Evolutionary conservation across 53 echinoderm and acorn worm species (phyloP).

Genomic region (Stichopus horrens): DNA sequence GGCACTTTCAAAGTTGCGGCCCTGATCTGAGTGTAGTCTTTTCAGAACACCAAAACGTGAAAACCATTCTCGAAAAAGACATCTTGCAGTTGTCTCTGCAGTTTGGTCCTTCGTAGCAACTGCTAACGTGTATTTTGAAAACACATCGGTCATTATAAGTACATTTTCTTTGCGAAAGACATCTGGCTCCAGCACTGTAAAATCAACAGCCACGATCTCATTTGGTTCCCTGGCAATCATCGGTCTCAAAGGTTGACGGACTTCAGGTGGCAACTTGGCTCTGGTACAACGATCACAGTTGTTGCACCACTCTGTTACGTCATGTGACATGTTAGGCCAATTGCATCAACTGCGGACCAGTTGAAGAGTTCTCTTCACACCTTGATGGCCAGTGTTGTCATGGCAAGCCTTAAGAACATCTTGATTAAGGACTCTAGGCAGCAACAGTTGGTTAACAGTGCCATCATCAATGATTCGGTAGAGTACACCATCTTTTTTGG

Average conservation of each 20-base stretch:
- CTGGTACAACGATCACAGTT: constrained; percentile 54
- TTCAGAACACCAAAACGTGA: background rate
- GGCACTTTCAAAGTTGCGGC: background rate
- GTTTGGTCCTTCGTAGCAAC: background rate
- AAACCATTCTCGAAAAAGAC: background rate
- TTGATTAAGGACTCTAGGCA: background rate
- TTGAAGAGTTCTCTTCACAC: constrained; percentile 2
- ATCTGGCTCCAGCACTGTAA: constrained; percentile 54
- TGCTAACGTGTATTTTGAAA: constrained; percentile 59
- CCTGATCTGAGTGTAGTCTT: background rate
- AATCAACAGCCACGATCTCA: constrained; percentile 60
- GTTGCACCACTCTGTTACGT: constrained; percentile 18
- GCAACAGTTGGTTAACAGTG: constrained; percentile 7
- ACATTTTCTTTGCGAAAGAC: constrained; percentile 54
- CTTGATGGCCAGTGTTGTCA: constrained; percentile 49
- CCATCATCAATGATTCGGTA: constrained; percentile 17
- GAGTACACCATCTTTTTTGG: background rate
- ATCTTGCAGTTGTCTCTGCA: background rate
- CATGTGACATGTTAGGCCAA: background rate
- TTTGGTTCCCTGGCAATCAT: constrained; percentile 50
- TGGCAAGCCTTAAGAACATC: constrained; percentile 42
- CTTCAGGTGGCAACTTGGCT: constrained; percentile 44
- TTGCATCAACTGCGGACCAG: constrained; percentile 34
- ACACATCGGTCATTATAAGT: constrained; percentile 60
- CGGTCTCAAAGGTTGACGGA: constrained; percentile 26